These are phyloP conservation scores for Drosophila suboccidentalis DNA, from an alignment of 2,888 invertebrate genomes.

Conservation along the genomic window DNA sequence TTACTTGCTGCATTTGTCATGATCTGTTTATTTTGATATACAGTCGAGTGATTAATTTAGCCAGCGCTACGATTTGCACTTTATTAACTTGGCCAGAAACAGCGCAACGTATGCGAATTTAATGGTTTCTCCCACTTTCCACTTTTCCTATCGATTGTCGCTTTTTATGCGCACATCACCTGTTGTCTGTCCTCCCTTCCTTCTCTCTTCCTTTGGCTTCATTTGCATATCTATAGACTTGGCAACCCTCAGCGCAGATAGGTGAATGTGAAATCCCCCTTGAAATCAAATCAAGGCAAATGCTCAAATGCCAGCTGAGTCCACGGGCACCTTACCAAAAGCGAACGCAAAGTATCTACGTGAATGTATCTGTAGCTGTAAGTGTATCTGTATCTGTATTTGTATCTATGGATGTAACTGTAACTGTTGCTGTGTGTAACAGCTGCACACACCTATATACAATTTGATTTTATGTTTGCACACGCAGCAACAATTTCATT, in stretches of 20 bases:
- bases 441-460: constrained; percentile 60
- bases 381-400: constrained; percentile 26
- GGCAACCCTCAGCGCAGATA: constrained; percentile 34
- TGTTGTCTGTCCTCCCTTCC: constrained; percentile 53
- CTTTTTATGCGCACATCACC: constrained; percentile 71
- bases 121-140: constrained; percentile 30
- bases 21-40: constrained; percentile 79
- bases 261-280: constrained; percentile 47
- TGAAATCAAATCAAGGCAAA: constrained; percentile 78
- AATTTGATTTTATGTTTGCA: constrained; percentile 81
- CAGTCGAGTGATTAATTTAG: constrained; percentile 68
- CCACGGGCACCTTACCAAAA: constrained; percentile 57
- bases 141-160: constrained; percentile 54
- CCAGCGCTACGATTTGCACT: constrained; percentile 61
- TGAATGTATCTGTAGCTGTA: background rate
- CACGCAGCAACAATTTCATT: constrained; percentile 83
- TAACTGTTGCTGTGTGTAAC: constrained; percentile 36
- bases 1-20: constrained; percentile 75
- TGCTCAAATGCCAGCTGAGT: constrained; percentile 63
- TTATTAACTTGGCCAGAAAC: constrained; percentile 47
- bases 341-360: constrained; percentile 14
- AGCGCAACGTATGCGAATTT: constrained; percentile 43
- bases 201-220: background rate
- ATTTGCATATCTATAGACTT: constrained; percentile 70
- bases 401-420: constrained; percentile 25